These are phyloP conservation scores for Chironomus riparius DNA, from an alignment of 2,888 invertebrate species.

Conservation along the genomic window DNA sequence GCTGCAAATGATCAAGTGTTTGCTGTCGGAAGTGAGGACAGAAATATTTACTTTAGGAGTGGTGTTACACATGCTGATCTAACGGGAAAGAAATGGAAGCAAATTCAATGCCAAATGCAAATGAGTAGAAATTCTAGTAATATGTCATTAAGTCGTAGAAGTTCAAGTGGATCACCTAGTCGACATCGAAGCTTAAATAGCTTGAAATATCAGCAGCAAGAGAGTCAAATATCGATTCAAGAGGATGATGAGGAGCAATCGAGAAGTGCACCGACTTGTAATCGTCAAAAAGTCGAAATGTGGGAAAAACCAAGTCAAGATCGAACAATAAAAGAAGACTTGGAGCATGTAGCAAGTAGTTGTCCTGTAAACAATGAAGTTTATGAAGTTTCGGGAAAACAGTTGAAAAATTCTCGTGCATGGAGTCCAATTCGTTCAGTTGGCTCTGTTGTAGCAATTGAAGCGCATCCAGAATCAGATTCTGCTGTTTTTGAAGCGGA, in stretches of 20 bases:
- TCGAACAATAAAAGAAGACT: conserved; percentile 34
- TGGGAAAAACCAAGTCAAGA: conserved; percentile 40
- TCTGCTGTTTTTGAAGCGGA: conserved; percentile 72
- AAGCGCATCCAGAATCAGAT: conserved; percentile 79
- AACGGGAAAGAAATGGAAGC: conserved; percentile 81
- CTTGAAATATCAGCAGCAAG: conserved; percentile 40
- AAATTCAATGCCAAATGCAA: conserved; percentile 70
- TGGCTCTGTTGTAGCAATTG: conserved; percentile 72
- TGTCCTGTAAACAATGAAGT: conserved; percentile 38
- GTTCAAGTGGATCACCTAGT: conserved; percentile 45
- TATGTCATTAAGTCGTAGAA: conserved; percentile 53
- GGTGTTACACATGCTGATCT: conserved; percentile 65
- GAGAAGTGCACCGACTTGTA: conserved; percentile 64
- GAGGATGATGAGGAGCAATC: conserved; percentile 53
- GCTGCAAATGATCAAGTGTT: conserved; percentile 83
- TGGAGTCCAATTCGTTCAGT: conserved; percentile 86
- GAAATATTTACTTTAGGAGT: conserved; percentile 68
- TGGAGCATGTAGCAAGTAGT: conserved; percentile 17
- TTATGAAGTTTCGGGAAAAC: conserved; percentile 53
- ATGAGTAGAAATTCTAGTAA: conserved; percentile 74
- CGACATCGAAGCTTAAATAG: conserved; percentile 63
- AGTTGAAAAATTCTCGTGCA: conserved; percentile 68
- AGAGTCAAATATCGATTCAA: conserved; percentile 38
- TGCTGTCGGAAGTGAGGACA: conserved; percentile 75
- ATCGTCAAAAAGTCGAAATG: conserved; percentile 47